Evolutionary conservation across 2,113 vertebrate genomes (phyloP).

Genomic region (Pelobates fuscus): DNA sequence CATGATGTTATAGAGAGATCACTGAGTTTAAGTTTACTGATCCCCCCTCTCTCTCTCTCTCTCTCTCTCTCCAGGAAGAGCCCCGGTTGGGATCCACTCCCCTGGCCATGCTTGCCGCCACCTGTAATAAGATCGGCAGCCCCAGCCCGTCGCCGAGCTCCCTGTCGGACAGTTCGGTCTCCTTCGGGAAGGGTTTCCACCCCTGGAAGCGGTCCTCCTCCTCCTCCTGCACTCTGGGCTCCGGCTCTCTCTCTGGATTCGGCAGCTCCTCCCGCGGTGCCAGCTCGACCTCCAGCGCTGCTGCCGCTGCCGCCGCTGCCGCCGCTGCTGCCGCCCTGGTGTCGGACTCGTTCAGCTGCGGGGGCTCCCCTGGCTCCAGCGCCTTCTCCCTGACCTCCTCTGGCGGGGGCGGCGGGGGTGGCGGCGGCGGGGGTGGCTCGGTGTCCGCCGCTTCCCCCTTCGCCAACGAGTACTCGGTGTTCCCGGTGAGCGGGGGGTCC

Average conservation of each 20-base stretch:
- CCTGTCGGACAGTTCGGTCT: conserved; percentile 87
- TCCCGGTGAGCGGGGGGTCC: conserved; percentile 79
- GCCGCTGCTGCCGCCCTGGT: conserved; percentile 83
- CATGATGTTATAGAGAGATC: too few relatives aligned
- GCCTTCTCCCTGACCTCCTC: conserved; percentile 90
- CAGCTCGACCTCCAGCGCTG: conserved; percentile 72
- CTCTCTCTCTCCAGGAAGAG: conserved; percentile 83
- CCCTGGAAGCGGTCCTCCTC: conserved; percentile 88
- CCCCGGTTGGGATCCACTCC: conserved; percentile 96
- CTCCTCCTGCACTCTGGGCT: conserved; percentile 82
- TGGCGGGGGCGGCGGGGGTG: conserved; percentile 42
- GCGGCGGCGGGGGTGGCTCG: conserved; percentile 45
- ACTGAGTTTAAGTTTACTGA: too few relatives aligned
- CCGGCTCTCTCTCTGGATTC: conserved; percentile 79
- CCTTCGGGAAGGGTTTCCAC: conserved; percentile 93
- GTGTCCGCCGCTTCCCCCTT: conserved; percentile 80
- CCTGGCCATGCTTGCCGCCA: conserved; percentile 97
- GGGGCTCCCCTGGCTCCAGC: conserved; percentile 85
- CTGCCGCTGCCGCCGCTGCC: conserved; percentile 80
- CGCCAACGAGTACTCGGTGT: conserved; percentile 93
- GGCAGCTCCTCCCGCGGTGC: conserved; percentile 77
- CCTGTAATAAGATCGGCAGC: conserved; percentile 98
- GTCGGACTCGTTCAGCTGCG: conserved; percentile 86
- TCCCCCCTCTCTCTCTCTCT: conserved; percentile 55
- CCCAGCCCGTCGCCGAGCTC: conserved; percentile 90